These are phyloP conservation scores for Merodon equestris DNA, from an alignment of 2,888 invertebrate genomes.

Conservation along the genomic window DNA sequence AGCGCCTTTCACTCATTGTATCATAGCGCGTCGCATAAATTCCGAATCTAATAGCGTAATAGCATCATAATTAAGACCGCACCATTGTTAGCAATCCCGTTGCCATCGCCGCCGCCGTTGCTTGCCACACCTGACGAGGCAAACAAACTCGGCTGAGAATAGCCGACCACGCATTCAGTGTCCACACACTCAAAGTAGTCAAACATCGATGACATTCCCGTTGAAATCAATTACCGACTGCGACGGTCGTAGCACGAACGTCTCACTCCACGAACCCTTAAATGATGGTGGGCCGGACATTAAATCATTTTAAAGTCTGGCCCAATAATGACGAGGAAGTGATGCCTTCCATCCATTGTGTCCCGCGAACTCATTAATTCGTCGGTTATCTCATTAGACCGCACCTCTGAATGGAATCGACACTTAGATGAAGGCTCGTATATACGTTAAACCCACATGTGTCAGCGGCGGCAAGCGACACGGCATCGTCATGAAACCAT, in stretches of 20 bases:
- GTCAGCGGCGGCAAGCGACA: constrained; percentile 19
- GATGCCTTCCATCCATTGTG: constrained; percentile 48
- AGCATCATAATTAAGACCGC: constrained; percentile 36
- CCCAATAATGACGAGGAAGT: constrained; percentile 23
- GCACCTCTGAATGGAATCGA: constrained; percentile 47
- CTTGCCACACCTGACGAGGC: constrained; percentile 46
- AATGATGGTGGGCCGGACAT: constrained; percentile 58
- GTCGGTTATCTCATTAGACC: constrained; percentile 57
- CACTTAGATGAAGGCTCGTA: constrained; percentile 7
- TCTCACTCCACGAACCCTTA: constrained; percentile 40
- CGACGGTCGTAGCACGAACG: constrained; percentile 44
- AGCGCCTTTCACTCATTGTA: constrained; percentile 38
- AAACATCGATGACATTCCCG: constrained; percentile 62
- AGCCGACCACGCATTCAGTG: constrained; percentile 18
- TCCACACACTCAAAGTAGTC: constrained; percentile 54
- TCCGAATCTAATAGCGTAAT: constrained; percentile 47
- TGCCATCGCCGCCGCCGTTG: constrained; percentile 10
- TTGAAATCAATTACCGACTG: constrained; percentile 64
- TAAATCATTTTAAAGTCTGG: constrained; percentile 49
- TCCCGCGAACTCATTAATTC: constrained; percentile 44
- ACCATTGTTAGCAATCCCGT: constrained; percentile 27
- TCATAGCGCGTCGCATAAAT: constrained; percentile 40
- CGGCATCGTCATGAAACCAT: constrained; percentile 21
- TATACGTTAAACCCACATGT: constrained; percentile 43
- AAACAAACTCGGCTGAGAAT: constrained; percentile 46